These are phyloP conservation scores for Gymnarchus niloticus DNA, from an alignment of 2,113 vertebrate genomes.

Conservation along the genomic window DNA sequence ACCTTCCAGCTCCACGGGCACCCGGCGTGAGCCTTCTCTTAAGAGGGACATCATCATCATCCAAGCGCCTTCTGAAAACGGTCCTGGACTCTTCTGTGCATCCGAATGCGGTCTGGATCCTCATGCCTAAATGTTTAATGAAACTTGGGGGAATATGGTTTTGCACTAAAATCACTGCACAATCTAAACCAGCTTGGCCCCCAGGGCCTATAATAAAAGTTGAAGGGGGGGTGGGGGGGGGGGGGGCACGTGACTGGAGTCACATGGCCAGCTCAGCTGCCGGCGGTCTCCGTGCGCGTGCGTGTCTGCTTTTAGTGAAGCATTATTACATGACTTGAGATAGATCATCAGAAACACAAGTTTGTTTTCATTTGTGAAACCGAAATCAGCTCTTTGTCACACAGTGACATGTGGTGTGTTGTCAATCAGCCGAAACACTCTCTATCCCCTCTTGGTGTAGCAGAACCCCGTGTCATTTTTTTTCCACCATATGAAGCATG, in stretches of 20 bases:
- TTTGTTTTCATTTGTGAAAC: background rate
- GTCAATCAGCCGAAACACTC: background rate
- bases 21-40: conserved; percentile 7
- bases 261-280: too few relatives aligned
- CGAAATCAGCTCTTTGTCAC: background rate
- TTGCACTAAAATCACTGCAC: background rate
- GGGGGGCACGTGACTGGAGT: background rate
- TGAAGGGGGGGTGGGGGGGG: background rate
- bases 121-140: background rate
- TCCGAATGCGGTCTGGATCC: background rate
- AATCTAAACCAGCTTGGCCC: conserved; percentile 8
- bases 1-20: conserved; percentile 21
- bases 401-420: background rate
- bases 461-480: background rate
- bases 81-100: background rate
- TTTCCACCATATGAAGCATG: conserved; percentile 22
- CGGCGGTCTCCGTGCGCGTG: background rate
- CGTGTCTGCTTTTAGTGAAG: background rate
- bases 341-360: background rate
- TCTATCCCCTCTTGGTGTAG: background rate
- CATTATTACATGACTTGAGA: too few relatives aligned
- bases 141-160: background rate
- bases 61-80: background rate
- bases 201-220: background rate
- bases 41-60: background rate